Percentiles rank a stretch among this genome's conserved stretches.
phyloP scores from a whole-genome alignment of 2,113 vertebrate genomes.

The Zapornia atra region DNA sequence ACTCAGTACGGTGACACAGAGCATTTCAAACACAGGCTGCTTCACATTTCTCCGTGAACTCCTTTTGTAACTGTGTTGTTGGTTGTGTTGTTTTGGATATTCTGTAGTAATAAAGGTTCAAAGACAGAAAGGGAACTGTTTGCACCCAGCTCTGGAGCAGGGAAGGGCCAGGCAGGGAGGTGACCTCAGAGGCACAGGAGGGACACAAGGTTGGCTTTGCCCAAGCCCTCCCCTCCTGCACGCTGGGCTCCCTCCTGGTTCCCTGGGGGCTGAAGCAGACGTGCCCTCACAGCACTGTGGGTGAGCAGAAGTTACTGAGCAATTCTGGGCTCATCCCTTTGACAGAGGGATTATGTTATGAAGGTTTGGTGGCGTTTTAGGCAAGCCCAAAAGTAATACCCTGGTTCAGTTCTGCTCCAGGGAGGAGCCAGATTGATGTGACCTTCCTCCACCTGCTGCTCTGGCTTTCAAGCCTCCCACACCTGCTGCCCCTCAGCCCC shows the following conservation, averaged over 20 bases:
- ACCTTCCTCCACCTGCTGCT: not conserved
- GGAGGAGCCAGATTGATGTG: not conserved
- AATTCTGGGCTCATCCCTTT: not conserved
- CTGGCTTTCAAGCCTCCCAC: not conserved
- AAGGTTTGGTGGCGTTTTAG: not conserved
- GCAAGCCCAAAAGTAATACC: not conserved
- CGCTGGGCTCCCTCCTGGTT: not conserved
- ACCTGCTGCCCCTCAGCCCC: not conserved
- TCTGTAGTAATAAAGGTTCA: constrained; percentile 73
- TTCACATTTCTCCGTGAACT: constrained; percentile 73
- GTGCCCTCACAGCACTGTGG: not conserved
- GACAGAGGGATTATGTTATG: not conserved
- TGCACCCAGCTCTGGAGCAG: not conserved
- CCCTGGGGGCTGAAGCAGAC: not conserved
- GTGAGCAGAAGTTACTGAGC: not conserved
- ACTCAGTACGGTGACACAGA: constrained; percentile 72
- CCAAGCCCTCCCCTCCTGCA: not conserved
- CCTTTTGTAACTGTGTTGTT: constrained; percentile 74
- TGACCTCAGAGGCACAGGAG: not conserved
- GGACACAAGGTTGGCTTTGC: accelerated
- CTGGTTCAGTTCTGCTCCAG: accelerated
- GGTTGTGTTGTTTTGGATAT: constrained; percentile 70
- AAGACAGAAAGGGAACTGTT: not conserved
- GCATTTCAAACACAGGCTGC: constrained; percentile 83
- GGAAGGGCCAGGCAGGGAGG: not conserved